Evolutionary conservation across 2,113 vertebrate species (phyloP), one percentile per base, ranked within the genome.

Genomic region (Sander lucioperca): DNA sequence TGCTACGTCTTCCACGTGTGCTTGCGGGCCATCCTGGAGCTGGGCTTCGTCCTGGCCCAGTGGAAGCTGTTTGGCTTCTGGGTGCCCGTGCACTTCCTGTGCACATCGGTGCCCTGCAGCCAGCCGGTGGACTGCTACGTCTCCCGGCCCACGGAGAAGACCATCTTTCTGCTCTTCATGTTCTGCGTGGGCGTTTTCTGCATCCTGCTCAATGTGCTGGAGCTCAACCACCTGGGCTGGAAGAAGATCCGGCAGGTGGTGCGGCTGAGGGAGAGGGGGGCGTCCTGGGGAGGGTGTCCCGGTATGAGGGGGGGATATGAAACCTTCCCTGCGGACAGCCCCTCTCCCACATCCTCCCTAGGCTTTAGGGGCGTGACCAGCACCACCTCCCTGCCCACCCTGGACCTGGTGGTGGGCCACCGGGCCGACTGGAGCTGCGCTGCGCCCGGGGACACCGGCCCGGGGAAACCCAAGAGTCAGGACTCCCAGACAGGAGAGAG

Each of bases 171-270:
- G 50, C 84, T 95, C 43, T 96, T 96, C 77, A 96, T 96, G 95
- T 96, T 95, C 74, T 93, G 91, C 1, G 95, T 96, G 0, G 94
- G 95, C 0, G 48, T 95, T 54, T 94, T 96, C 84, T 96, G 95
- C 73, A 92, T 96, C 65, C 67, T 95, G 33, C 92, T 96, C 36
- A 96, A 95, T 84, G 70, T 96, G 80, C 85, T 96, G 2, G 95
- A 96, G 86, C 94, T 96, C 57, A 95, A 95, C 81, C 95, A 96
- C 73, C 83, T 96, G 68, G 95, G 94, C 80, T 96, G 95, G 95
- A 96, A 96, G 83, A 96, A 94, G 91, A 93, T 96, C 80, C 89
- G 82, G 1, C 82, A 56, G 10, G 92, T 57, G 0, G 61, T 89
- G 54, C 79, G 4, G 62, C 65, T 82, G 14, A 89, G 51, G 67